These are phyloP conservation scores for Aphidoletes aphidimyza DNA, from an alignment of 2,888 invertebrate genomes.

Conservation along the genomic window DNA sequence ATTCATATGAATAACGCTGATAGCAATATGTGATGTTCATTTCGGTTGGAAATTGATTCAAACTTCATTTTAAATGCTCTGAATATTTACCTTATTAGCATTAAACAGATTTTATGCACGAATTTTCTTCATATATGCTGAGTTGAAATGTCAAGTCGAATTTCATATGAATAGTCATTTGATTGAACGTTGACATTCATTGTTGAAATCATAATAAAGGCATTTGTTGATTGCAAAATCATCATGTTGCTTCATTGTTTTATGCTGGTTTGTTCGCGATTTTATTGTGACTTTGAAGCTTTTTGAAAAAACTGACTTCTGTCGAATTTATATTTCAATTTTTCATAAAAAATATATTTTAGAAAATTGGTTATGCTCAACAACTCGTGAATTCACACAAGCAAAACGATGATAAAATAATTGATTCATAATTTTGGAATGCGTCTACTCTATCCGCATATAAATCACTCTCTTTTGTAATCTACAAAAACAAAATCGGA, in stretches of 20 bases:
- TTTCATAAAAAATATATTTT: no score
- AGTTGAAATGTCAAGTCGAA: neutral
- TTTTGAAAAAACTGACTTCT: no score
- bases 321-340: no score
- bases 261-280: no score
- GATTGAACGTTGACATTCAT: conserved; percentile 9
- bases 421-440: no score
- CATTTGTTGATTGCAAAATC: neutral
- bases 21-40: conserved; percentile 46
- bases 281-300: no score
- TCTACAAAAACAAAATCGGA: neutral
- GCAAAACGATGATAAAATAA: no score
- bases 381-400: no score
- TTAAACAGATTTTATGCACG: neutral
- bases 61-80: conserved; percentile 20
- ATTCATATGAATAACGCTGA: conserved; percentile 21
- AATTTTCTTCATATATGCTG: neutral
- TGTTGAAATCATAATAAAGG: conserved; percentile 32
- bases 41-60: conserved; percentile 12
- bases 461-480: neutral
- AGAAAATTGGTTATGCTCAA: no score
- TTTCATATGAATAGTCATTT: conserved; percentile 28
- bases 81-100: conserved; percentile 42
- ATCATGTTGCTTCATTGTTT: neutral
- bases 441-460: neutral